phyloP scores from a whole-genome alignment of 2,797 vertebrate genomes.

The Discoglossus pictus region DNA sequence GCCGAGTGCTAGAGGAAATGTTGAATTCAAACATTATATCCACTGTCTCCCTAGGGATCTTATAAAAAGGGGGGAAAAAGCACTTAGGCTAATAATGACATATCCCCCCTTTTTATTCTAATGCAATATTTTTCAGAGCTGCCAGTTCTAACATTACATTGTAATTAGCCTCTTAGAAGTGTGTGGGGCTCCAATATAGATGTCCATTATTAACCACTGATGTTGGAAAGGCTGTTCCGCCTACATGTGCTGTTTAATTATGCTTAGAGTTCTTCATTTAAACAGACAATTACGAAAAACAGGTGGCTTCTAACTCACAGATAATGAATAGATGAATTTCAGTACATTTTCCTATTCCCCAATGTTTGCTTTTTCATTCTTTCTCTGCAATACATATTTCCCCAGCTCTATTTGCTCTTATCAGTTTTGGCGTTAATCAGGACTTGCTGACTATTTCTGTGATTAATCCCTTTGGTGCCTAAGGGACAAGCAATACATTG shows the following conservation, averaged over 20 bases:
- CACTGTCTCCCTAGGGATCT: slow-evolving; percentile 55
- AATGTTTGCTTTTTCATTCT: slow-evolving; percentile 60
- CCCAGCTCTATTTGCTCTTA: slow-evolving; percentile 54
- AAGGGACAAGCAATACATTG: slow-evolving; percentile 48
- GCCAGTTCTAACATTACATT: slow-evolving; percentile 68
- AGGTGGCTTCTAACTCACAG: slow-evolving; percentile 70
- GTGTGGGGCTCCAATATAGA: slow-evolving; percentile 72
- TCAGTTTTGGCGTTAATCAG: slow-evolving; percentile 52
- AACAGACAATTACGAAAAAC: slow-evolving; percentile 65
- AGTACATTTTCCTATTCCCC: slow-evolving; percentile 56
- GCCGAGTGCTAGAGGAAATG: slow-evolving; percentile 10
- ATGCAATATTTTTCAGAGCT: slow-evolving; percentile 71
- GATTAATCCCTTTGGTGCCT: slow-evolving; percentile 47
- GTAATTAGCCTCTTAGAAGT: slow-evolving; percentile 77
- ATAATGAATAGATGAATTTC: slow-evolving; percentile 63
- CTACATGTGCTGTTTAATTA: slow-evolving; percentile 75
- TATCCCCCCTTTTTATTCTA: slow-evolving; percentile 65
- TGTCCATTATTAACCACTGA: slow-evolving; percentile 75
- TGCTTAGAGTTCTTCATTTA: slow-evolving; percentile 68
- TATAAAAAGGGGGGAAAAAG: slow-evolving; percentile 34
- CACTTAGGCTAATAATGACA: slow-evolving; percentile 64
- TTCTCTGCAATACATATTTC: slow-evolving; percentile 53
- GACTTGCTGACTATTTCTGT: slow-evolving; percentile 50
- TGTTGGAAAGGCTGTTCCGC: slow-evolving; percentile 67
- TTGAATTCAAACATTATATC: slow-evolving; percentile 52